These are phyloP conservation scores for Euspilapteryx auroguttella DNA, from an alignment of 2,888 invertebrate species.

Conservation along the genomic window DNA sequence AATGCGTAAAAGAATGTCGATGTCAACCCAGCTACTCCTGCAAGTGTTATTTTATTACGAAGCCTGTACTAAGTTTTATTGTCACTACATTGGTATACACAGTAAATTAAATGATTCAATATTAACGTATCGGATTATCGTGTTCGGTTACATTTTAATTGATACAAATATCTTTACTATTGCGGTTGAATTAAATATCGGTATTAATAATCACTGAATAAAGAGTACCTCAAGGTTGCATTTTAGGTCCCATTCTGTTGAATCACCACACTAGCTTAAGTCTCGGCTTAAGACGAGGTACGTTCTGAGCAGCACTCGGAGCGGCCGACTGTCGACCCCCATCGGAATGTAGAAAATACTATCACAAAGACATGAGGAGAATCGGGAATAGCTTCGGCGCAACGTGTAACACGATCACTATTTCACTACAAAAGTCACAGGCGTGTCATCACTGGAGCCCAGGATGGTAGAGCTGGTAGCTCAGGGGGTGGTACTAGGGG, in stretches of 20 bases:
- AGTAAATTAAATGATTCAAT: conserved; percentile 14
- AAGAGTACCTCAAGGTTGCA: conserved; percentile 3
- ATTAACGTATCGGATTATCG: conserved; percentile 12
- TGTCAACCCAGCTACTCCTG: conserved; percentile 7
- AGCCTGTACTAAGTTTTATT: conserved; percentile 32
- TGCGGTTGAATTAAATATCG: background rate
- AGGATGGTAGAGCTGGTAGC: conserved; percentile 9
- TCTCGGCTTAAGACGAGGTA: too few relatives aligned
- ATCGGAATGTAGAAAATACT: conserved; percentile 35
- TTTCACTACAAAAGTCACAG: conserved; percentile 5
- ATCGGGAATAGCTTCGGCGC: conserved; percentile 18
- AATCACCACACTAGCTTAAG: too few relatives aligned
- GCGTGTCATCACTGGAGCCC: conserved; percentile 11
- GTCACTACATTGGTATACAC: conserved; percentile 44
- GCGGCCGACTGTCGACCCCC: conserved; percentile 11
- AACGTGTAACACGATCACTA: background rate
- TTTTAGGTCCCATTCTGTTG: too few relatives aligned
- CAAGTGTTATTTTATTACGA: conserved; percentile 8
- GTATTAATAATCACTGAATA: background rate
- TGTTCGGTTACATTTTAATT: background rate
- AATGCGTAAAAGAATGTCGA: conserved; percentile 11
- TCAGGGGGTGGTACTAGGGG: conserved; percentile 15
- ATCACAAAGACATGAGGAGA: conserved; percentile 48
- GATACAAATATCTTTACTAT: background rate
- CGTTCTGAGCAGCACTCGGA: too few relatives aligned